Evolutionary conservation across 2,113 vertebrate species (phyloP), one percentile per base, ranked within the genome.

Genomic region (Sinocyclocheilus rhinocerous): DNA sequence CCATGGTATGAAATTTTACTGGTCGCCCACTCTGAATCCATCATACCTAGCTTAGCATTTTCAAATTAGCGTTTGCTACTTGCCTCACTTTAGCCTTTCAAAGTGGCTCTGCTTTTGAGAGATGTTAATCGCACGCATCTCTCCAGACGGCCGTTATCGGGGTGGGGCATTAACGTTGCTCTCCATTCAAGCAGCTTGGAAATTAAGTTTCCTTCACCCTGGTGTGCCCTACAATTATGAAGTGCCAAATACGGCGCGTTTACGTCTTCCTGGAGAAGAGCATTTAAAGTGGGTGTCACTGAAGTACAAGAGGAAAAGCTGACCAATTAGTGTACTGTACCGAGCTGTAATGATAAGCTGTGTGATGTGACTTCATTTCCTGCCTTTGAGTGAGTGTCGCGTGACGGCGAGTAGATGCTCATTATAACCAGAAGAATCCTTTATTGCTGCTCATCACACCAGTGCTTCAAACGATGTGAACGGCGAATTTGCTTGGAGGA

Each of bases 141-240:
- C 90, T 90, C 88, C 87, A 88, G 88, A 92, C 86, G 78, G 89
- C 89, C 89, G 91, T 93, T 91, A 94, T 92, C 93, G 92, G 72
- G 87, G 77, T 13, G 91, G 73, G 76, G 70, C 89, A 90, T 90
- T 92, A 89, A 86, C 90, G 94, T 92, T 93, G 94, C 93, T 95
- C 92, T 89, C 81, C 81, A 81, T 87, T 90, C 88, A 91, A 50
- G 78, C 76, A 52, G 81, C 86, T 86, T 87, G 85, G 90, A 94
- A 94, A 94, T 93, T 90, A 94, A 93, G 90, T 90, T 89, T 90
- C 3, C 4, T 76, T 85, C 87, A 92, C 91, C 92, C 91, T 55
- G 85, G 88, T 92, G 92, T 89, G 84, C 88, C 39, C 83, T 87
- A 90, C 91, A 94, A 94, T 94, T 93, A 93, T 91, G 88, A 92